Evolutionary conservation across 2,888 invertebrate species (phyloP).

Genomic region (Tenthredo notha): DNA sequence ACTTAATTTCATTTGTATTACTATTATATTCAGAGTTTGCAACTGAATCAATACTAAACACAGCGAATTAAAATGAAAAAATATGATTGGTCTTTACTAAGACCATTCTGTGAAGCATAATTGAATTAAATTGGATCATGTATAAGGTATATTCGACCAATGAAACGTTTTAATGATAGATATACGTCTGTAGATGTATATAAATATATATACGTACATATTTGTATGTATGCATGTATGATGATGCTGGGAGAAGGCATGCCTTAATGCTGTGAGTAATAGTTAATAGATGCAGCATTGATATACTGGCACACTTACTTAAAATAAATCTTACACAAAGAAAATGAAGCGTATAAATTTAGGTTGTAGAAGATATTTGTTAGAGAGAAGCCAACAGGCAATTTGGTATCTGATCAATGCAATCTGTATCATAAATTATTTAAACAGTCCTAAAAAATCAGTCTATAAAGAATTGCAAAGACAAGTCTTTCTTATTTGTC

Average conservation of each 20-base stretch:
- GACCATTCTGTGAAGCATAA: slow-evolving; percentile 7
- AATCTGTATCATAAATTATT: slow-evolving; percentile 13
- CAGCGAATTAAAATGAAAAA: not conserved
- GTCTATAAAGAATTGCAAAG: not conserved
- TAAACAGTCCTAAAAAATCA: not conserved
- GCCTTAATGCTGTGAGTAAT: slow-evolving; percentile 42
- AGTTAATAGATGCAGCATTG: slow-evolving; percentile 45
- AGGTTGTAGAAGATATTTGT: slow-evolving; percentile 27
- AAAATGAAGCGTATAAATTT: slow-evolving; percentile 44
- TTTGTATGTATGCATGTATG: not conserved
- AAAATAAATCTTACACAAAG: slow-evolving; percentile 51
- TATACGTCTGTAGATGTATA: not conserved
- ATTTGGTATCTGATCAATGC: slow-evolving; percentile 17
- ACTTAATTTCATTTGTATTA: not conserved
- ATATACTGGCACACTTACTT: slow-evolving; percentile 53
- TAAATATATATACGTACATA: not conserved
- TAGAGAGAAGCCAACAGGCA: slow-evolving; percentile 18
- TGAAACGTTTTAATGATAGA: slow-evolving; percentile 30
- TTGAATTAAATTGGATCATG: slow-evolving; percentile 30
- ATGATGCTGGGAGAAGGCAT: slow-evolving; percentile 4
- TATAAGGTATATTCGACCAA: slow-evolving; percentile 37
- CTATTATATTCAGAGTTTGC: not conserved
- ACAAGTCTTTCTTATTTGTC: not conserved
- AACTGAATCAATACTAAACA: not conserved
- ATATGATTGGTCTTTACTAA: slow-evolving; percentile 10